Evolutionary conservation across 2,113 vertebrate species (phyloP), one percentile per base, ranked within the genome.

Genomic region (Siniperca knerii): DNA sequence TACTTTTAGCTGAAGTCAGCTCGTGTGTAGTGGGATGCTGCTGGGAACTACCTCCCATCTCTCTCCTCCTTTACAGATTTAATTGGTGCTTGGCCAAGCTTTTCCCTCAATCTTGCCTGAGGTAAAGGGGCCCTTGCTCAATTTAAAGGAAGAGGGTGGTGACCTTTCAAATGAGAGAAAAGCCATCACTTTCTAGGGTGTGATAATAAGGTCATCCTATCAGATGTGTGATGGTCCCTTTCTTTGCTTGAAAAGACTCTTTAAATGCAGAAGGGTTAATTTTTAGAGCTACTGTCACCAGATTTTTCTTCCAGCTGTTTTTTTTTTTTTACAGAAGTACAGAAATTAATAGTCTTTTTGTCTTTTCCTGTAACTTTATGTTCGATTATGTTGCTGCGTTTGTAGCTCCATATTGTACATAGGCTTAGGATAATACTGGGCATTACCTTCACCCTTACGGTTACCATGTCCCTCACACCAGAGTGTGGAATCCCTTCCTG

Each of bases 1-100:
- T 48, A 55, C 42, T 81, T 89, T 88, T 61, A 68, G 89, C 87
- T 87, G 52, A 77, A 80, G 81, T 93, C 83, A 84, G 83, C 85
- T 82, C 13, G 8, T 67, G n/a, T 65, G 65, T 6, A 35, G 74
- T 6, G 0, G 9, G 33, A 5, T 50, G 72, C 81, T 82, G 57
- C 67, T 29, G 57, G 55, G 48, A 60, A 79, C 74, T 10, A 20
- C 61, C 69, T 81, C 76, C 75, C 50, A 23, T 72, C 58, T 29
- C 71, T 81, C 37, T 74, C 84, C 69, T 77, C 83, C 37, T 81
- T 50, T 74, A 55, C 48, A 69, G 79, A 85, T 87, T 83, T 90
- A 86, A 91, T 90, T 90, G 90, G 88, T 92, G 86, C 90, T 75
- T 79, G 60, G 81, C 67, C 85, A 73, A 89, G 85, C 83, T 85